Base-by-base conservation (phyloP, 2,888 invertebrate species). In the Diploptera punctata region DNA sequence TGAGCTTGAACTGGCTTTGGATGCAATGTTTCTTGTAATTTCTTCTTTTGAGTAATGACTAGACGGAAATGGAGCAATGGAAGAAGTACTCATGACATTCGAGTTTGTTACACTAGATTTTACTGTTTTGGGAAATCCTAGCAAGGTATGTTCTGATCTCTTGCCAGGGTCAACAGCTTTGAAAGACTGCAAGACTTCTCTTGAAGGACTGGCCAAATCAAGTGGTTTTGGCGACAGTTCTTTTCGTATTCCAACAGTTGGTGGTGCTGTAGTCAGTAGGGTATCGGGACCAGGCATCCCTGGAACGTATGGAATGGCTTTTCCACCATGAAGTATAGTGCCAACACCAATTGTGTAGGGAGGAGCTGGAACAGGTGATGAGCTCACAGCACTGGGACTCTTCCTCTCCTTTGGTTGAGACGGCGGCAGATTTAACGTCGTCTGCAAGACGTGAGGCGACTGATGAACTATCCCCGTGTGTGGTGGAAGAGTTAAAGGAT, bases 221-320 rank as follows among this genome's bases (percentile, higher is more conserved):
- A 82, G 67, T 0, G 81, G 81, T 68, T 74, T 68, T 18, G 71
- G 74, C 4, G 68, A 74, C 7, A 44, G n/a, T 9, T 67, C 68
- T 24, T 68, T 71, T 38, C 68, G 19, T 1, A 52, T 18, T 44
- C 38, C 13, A n/a, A 44, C 21, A 3, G 57, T 33, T 19, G 52
- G 43, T 44, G 62, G 44, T n/a, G 43, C 38, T n/a, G 52, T 52
- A 19, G 78, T 77, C 9, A 80, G 75, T 29, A 91, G 81, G 38
- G 89, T 88, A 77, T 90, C 90, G 2, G 94, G 95, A 10, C 94
- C 94, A 0, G 95, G 94, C 82, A 95, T 95, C 16, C 94, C 95
- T 5, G 94, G 94, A 13, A 95, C 94, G 81, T 93, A 91, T 0
- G 94, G 92, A 79, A 95, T 92, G n/a, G 91, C 83, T 81, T 92